Evolutionary conservation across 2,797 vertebrate genomes (phyloP), one percentile per base, ranked within the genome.

Genomic region (Tangara arthus): DNA sequence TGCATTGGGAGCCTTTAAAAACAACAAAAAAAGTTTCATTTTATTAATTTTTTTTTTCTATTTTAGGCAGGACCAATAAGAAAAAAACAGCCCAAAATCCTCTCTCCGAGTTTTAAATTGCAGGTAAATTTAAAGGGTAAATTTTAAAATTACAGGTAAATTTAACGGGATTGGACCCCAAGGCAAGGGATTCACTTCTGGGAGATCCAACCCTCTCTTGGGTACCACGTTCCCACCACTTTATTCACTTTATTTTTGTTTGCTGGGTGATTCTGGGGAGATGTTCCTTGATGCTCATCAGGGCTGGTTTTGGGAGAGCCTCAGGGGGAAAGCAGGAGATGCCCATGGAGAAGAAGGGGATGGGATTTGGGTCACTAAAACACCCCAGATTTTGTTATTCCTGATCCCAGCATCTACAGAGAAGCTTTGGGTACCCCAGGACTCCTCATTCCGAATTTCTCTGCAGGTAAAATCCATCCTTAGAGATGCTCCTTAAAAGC

Each of bases 11-110:
- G 22, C 15, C 32, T 76, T 60, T 44, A 37, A 22, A 44, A 66
- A 59, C 0, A 22, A 18, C 8, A n/a, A 0, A 0, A 15, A 57
- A 77, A 34, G 1, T 14, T 44, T 39, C 1, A 3, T 4, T 7
- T 22, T 35, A 8, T 7, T 15, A 7, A 15, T n/a, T 35, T 9
- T 42, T n/a, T 34, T 42, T 34, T 16, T 2, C 8, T 42, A 2
- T 47, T 92, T 77, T 44, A 12, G 7, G 37, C 23, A 37, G 8
- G 23, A 23, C 8, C 5, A 9, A 2, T 9, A 26, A 37, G 63
- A 39, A 10, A 75, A 39, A 18, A 28, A 0, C 13, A 24, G 32
- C 17, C 3, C 1, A 0, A 80, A 50, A 12, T 22, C 8, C 4
- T 3, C 3, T 15, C 6, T 19, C 27, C 5, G 64, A 9, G 21